Evolutionary conservation across 2,888 invertebrate species (phyloP).

Genomic region (Erynnis tages): DNA sequence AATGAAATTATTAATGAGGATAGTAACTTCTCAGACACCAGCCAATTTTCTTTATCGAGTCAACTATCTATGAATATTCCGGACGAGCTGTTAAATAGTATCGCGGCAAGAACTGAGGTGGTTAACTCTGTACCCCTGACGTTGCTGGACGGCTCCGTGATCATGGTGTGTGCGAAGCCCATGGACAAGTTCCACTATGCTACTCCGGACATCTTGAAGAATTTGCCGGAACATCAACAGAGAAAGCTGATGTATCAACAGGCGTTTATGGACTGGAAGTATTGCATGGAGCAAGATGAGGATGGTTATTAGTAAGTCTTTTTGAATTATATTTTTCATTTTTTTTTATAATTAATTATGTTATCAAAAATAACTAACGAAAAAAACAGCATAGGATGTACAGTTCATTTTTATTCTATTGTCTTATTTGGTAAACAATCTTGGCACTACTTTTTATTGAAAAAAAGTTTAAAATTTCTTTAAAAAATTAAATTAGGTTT

Average conservation of each 20-base stretch:
- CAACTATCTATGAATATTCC: conserved; percentile 31
- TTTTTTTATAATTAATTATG: conserved; percentile 6
- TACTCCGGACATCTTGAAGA: conserved; percentile 42
- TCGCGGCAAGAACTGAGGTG: conserved; percentile 36
- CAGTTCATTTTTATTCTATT: too few relatives aligned
- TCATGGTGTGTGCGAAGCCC: conserved; percentile 41
- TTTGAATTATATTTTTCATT: conserved; percentile 14
- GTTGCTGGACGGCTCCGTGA: conserved; percentile 38
- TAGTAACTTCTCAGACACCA: conserved; percentile 47
- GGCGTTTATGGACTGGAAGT: conserved; percentile 50
- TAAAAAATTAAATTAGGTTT: too few relatives aligned
- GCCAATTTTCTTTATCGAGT: conserved; percentile 44
- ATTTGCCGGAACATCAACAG: conserved; percentile 33
- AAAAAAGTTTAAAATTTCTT: too few relatives aligned
- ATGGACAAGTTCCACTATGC: conserved; percentile 53
- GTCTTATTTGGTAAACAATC: too few relatives aligned
- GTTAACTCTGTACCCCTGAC: conserved; percentile 34
- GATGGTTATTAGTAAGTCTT: conserved; percentile 62
- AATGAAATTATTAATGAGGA: conserved; percentile 42
- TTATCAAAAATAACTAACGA: too few relatives aligned
- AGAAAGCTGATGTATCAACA: conserved; percentile 51
- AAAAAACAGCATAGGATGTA: too few relatives aligned
- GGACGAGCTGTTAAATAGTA: conserved; percentile 36
- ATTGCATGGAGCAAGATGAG: conserved; percentile 49
- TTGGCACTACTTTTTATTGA: too few relatives aligned